A percentile compares a stretch with the other conserved stretches of the same genome.
Evolutionary conservation across 92 coral and sea anemone species (phyloP).

Genomic region (Phenganax marumi): DNA sequence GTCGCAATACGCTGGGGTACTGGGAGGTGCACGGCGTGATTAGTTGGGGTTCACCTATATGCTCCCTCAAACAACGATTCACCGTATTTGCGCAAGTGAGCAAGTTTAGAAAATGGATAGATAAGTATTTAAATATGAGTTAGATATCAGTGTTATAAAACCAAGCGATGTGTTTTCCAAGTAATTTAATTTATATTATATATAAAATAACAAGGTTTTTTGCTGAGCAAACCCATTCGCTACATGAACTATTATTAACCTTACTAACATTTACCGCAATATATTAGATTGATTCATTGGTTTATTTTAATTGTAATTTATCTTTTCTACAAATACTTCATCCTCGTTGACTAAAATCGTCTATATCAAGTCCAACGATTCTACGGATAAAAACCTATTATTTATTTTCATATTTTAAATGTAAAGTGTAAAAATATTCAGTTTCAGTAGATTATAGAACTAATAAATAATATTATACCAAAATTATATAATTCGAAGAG

Average conservation of each 20-base stretch:
- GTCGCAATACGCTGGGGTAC: conserved; percentile 45
- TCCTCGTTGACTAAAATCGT: no score
- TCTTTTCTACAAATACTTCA: no score
- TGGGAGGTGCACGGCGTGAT: conserved; percentile 57
- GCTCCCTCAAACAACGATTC: conserved; percentile 39
- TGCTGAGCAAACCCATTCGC: conserved; percentile 7
- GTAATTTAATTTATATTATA: conserved; percentile 17
- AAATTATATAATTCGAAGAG: no score
- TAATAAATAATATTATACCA: no score
- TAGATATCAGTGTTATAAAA: not conserved
- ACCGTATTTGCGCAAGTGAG: conserved; percentile 60
- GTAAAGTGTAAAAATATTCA: no score
- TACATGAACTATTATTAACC: not conserved
- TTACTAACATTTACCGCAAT: not conserved
- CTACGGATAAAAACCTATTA: no score
- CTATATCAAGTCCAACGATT: no score
- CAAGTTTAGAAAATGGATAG: conserved; percentile 55
- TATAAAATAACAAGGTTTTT: not conserved
- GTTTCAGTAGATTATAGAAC: no score
- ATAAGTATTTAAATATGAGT: conserved; percentile 14
- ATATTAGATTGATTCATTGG: no score
- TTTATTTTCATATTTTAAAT: no score
- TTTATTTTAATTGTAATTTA: no score
- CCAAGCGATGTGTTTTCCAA: not conserved
- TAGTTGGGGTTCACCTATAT: conserved; percentile 60